Conservation (phyloP, 2,113 vertebrate genomes). For the Collichthys lucidus region DNA sequence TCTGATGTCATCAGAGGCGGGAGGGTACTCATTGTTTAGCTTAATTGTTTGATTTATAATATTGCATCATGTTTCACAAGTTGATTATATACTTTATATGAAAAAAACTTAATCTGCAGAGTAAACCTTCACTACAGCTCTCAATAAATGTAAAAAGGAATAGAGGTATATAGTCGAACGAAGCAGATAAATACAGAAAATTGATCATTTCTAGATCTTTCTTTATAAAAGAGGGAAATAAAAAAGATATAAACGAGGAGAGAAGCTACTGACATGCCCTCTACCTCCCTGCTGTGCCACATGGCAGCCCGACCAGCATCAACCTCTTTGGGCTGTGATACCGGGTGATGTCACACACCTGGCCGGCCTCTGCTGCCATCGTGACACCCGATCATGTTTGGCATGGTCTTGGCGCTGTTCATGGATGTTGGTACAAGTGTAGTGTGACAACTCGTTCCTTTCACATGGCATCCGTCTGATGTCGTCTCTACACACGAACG, state of each 20-base stretch:
- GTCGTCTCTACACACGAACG: constrained; percentile 44
- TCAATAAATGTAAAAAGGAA: not conserved
- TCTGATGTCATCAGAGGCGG: not conserved
- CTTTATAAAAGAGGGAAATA: no score
- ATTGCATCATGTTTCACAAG: not conserved
- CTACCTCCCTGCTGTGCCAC: constrained; percentile 25
- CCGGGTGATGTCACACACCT: constrained; percentile 58
- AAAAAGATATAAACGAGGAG: not conserved
- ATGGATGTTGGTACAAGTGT: constrained; percentile 85
- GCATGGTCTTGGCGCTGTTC: constrained; percentile 72
- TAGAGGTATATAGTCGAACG: no score
- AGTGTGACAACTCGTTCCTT: constrained; percentile 83
- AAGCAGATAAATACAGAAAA: not conserved
- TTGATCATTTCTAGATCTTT: not conserved
- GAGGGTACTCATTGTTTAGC: not conserved
- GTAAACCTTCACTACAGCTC: not conserved
- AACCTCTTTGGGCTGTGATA: constrained; percentile 42
- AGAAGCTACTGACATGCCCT: not conserved
- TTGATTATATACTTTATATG: not conserved
- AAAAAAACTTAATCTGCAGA: not conserved
- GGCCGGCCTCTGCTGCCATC: constrained; percentile 56
- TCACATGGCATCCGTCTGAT: constrained; percentile 74
- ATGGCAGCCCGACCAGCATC: constrained; percentile 44
- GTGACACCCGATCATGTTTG: constrained; percentile 79
- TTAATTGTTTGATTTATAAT: no score